These are phyloP conservation scores for Onthophagus taurus DNA, from an alignment of 1,140 invertebrate species.

Conservation along the genomic window DNA sequence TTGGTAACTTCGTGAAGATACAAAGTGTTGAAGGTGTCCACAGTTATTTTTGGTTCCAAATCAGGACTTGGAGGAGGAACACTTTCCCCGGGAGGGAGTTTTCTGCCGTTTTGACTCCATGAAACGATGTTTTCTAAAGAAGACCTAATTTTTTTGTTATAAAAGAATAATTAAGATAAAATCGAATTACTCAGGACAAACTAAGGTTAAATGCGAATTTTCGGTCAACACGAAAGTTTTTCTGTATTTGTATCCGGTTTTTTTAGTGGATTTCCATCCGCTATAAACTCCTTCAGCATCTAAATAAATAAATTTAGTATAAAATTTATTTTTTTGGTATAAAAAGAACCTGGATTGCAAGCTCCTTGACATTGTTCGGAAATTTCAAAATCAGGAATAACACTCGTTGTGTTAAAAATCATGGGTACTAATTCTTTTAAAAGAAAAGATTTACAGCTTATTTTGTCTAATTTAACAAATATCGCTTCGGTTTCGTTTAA, in stretches of 20 bases:
- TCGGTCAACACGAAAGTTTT: conserved; percentile 41
- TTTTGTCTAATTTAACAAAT: conserved; percentile 27
- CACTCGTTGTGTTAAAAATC: conserved; percentile 38
- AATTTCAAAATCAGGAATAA: conserved; percentile 43
- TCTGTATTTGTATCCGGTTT: conserved; percentile 39
- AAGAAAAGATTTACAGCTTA: conserved; percentile 35
- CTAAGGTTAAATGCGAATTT: conserved; percentile 41
- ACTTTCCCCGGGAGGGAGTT: conserved; percentile 37
- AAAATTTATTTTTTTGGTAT: conserved; percentile 4
- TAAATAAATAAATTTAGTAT: neutral
- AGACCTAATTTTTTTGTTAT: conserved; percentile 28
- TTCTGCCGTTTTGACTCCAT: conserved; percentile 41
- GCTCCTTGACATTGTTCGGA: conserved; percentile 38
- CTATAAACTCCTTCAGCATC: conserved; percentile 33
- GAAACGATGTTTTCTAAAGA: conserved; percentile 36
- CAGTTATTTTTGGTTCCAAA: conserved; percentile 38
- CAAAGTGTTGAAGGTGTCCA: conserved; percentile 46
- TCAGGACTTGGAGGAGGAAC: conserved; percentile 36
- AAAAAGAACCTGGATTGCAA: conserved; percentile 29
- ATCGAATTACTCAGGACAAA: conserved; percentile 42
- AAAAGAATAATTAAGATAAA: neutral
- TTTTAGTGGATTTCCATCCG: conserved; percentile 37
- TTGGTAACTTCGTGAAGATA: conserved; percentile 45
- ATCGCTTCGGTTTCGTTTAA: conserved; percentile 19
- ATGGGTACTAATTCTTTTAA: conserved; percentile 38